Conservation (phyloP, 2,113 vertebrate species). For the Crocuta crocuta region DNA sequence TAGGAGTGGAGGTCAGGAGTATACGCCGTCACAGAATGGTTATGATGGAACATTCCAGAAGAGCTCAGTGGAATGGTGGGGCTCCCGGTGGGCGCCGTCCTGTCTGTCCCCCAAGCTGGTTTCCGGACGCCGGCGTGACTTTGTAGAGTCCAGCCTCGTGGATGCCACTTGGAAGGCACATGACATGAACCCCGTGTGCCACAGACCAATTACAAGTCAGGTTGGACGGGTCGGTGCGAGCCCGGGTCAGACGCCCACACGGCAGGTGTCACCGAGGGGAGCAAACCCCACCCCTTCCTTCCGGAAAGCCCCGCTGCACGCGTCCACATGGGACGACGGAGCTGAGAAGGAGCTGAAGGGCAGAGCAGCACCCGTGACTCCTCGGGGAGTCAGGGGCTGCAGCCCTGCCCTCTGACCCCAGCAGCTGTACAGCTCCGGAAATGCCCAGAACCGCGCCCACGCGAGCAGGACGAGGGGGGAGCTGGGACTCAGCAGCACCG, state of each 20-base stretch:
- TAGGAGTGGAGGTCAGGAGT: not conserved
- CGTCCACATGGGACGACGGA: too few relatives aligned
- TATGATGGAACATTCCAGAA: not conserved
- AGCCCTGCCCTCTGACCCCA: not conserved
- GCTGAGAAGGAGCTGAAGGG: not conserved
- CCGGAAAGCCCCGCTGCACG: not conserved
- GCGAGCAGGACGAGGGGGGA: not conserved
- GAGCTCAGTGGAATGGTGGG: not conserved
- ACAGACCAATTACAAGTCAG: not conserved
- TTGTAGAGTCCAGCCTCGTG: not conserved
- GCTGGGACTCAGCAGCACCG: fast-evolving
- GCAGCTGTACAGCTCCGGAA: not conserved
- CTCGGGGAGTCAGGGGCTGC: not conserved
- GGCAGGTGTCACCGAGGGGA: not conserved
- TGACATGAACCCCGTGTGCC: not conserved
- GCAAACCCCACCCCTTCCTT: not conserved
- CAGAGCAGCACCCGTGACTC: not conserved
- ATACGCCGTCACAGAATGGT: not conserved
- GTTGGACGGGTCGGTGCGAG: not conserved
- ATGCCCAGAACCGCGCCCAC: not conserved
- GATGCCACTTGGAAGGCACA: not conserved
- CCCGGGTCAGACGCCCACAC: not conserved
- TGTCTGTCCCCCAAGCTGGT: not conserved
- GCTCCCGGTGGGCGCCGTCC: too few relatives aligned
- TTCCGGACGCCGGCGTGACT: not conserved